phyloP scores from a whole-genome alignment of 2,113 vertebrate species.

The Charina bottae region DNA sequence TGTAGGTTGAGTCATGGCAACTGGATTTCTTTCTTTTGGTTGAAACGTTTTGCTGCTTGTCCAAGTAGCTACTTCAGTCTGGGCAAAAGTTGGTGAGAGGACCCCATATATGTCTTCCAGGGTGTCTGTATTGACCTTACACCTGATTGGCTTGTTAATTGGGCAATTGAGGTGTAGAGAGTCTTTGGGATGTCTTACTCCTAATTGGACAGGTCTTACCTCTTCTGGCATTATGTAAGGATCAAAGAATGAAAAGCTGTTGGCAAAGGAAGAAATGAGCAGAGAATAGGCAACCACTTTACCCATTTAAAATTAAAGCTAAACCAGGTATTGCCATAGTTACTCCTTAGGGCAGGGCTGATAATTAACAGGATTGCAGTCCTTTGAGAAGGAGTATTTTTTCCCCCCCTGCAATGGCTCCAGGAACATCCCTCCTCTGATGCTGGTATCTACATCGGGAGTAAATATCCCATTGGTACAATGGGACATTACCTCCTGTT shows the following conservation, averaged over 20 bases:
- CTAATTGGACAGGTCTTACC: background rate
- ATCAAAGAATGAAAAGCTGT: background rate
- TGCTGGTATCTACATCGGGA: no score
- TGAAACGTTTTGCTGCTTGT: no score
- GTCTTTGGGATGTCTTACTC: no score
- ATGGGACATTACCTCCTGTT: background rate
- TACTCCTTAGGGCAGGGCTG: background rate
- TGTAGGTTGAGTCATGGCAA: no score
- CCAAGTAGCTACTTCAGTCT: no score
- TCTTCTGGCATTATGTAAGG: background rate
- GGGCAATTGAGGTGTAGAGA: no score
- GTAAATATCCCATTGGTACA: background rate
- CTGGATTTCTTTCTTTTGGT: no score
- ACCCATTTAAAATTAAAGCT: background rate
- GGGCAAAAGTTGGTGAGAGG: no score
- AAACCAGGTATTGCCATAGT: background rate
- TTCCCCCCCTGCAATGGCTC: background rate
- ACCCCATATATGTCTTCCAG: no score
- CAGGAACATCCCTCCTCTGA: background rate
- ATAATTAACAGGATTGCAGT: background rate
- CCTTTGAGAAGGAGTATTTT: background rate
- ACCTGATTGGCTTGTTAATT: no score
- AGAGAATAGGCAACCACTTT: background rate
- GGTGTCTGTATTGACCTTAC: no score
- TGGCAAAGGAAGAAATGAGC: background rate